phyloP scores from a whole-genome alignment of 2,797 vertebrate genomes.

The Eptatretus atami region DNA sequence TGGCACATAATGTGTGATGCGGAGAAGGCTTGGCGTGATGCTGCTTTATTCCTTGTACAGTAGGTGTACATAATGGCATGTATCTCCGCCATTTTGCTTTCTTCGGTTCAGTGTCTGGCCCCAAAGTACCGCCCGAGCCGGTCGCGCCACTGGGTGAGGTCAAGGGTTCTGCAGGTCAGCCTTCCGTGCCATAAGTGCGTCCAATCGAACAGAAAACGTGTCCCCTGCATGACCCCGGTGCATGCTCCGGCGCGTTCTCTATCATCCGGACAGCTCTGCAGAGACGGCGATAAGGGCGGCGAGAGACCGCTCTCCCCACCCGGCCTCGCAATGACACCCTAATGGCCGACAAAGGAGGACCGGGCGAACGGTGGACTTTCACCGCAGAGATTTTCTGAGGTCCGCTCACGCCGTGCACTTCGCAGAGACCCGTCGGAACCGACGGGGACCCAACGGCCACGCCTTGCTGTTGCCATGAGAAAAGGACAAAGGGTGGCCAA shows the following conservation, averaged over 20 bases:
- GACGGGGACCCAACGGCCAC: neutral
- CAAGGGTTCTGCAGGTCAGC: constrained; percentile 4
- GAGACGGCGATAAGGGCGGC: constrained; percentile 1
- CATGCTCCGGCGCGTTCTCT: constrained; percentile 3
- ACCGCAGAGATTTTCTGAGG: too few relatives aligned
- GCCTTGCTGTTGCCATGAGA: constrained; percentile 3
- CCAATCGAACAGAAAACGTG: constrained; percentile 6
- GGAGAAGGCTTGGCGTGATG: too few relatives aligned
- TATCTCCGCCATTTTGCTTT: too few relatives aligned
- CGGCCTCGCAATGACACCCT: too few relatives aligned
- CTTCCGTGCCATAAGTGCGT: constrained; percentile 5
- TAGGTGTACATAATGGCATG: too few relatives aligned
- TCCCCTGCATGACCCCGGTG: constrained; percentile 1
- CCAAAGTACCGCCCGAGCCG: neutral
- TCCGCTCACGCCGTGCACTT: too few relatives aligned
- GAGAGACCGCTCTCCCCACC: neutral
- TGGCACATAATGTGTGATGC: too few relatives aligned
- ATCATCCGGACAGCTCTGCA: constrained; percentile 1
- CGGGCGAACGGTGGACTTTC: too few relatives aligned
- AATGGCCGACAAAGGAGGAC: too few relatives aligned
- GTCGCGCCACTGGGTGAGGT: constrained; percentile 1
- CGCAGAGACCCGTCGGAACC: too few relatives aligned
- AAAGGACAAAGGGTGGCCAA: neutral
- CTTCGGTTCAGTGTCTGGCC: neutral
- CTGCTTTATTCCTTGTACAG: too few relatives aligned